Evolutionary conservation across 2,113 vertebrate species (phyloP).

Genomic region (Pedetes capensis): DNA sequence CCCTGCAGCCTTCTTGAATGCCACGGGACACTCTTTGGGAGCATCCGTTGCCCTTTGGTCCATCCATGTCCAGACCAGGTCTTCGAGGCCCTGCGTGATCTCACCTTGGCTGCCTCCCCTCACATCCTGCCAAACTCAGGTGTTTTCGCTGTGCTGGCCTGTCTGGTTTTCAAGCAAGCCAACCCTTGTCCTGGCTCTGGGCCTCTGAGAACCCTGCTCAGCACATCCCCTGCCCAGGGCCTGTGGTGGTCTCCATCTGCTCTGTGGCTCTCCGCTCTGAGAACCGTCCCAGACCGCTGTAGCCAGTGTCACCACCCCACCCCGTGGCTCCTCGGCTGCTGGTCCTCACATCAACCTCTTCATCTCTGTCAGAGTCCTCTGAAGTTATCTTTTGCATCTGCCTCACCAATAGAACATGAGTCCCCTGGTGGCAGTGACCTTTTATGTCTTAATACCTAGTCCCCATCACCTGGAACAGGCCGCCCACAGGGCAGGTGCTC

Average conservation of each 20-base stretch:
- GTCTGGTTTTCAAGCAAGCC: background rate
- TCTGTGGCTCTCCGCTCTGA: background rate
- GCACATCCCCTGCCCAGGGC: background rate
- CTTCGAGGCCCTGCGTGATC: background rate
- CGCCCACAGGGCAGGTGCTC: background rate
- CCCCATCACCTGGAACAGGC: background rate
- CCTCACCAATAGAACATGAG: background rate
- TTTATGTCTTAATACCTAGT: background rate
- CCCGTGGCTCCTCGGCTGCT: background rate
- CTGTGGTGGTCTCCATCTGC: fast-evolving
- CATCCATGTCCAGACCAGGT: background rate
- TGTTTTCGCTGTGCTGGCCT: background rate
- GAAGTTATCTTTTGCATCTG: background rate
- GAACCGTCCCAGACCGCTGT: background rate
- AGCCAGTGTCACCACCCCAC: fast-evolving
- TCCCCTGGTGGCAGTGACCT: background rate
- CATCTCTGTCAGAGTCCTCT: background rate
- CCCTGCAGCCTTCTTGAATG: background rate
- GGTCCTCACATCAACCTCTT: fast-evolving
- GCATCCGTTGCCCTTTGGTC: background rate
- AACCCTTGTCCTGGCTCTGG: background rate
- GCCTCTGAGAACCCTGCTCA: background rate
- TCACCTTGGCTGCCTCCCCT: background rate
- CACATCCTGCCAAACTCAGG: fast-evolving
- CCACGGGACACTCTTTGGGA: fast-evolving